phyloP scores from a whole-genome alignment of 1,140 invertebrate species.

The Eupeodes corollae region DNA sequence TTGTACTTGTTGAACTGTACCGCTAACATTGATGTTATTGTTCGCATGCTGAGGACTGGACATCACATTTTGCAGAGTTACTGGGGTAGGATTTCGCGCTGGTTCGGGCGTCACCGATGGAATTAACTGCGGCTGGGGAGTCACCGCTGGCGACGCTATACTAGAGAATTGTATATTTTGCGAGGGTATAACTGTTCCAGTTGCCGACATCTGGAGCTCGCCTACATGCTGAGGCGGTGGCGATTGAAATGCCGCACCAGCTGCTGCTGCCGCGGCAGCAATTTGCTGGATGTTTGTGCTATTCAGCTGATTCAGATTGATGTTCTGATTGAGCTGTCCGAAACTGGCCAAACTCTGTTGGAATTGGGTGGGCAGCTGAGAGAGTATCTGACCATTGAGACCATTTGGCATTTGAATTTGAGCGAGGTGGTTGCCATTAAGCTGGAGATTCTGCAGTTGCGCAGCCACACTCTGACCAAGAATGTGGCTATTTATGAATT shows the following conservation, averaged over 20 bases:
- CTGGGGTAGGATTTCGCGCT: conserved; percentile 23
- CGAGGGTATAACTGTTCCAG: neutral
- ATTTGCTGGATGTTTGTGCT: conserved; percentile 33
- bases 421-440: conserved; percentile 23
- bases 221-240: conserved; percentile 15
- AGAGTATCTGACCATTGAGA: conserved; percentile 18
- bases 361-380: conserved; percentile 30
- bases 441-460: conserved; percentile 32
- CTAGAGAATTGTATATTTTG: conserved; percentile 3
- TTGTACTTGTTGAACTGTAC: too few species aligned
- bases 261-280: conserved; percentile 18
- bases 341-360: conserved; percentile 19
- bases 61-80: conserved; percentile 5
- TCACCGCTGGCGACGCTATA: conserved; percentile 10
- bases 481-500: conserved; percentile 32
- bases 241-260: conserved; percentile 21
- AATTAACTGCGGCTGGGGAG: conserved; percentile 23
- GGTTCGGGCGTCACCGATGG: conserved; percentile 29
- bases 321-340: conserved; percentile 6
- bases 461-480: conserved; percentile 31
- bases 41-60: neutral
- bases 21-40: too few species aligned
- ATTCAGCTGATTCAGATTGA: conserved; percentile 33
- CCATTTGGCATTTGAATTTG: conserved; percentile 38
- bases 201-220: conserved; percentile 1